phyloP scores from a whole-genome alignment of 2,888 invertebrate genomes.

The Apodemia hepburni region DNA sequence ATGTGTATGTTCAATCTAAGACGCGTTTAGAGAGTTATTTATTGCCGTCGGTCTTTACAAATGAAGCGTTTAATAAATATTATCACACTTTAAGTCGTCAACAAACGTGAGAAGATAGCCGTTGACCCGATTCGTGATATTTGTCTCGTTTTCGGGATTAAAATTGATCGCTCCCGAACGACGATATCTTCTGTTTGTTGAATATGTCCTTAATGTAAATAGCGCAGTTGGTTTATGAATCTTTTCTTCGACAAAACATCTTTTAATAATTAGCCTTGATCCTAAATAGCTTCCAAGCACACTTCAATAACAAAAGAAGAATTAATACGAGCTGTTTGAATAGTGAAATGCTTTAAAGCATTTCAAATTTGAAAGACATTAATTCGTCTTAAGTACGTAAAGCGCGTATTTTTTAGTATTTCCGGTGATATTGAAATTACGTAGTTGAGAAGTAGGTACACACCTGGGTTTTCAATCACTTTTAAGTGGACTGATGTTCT shows the following conservation, averaged over 20 bases:
- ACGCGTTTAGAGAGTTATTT: conserved; percentile 72
- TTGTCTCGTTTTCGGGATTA: conserved; percentile 75
- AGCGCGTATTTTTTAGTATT: conserved; percentile 51
- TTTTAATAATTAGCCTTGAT: conserved; percentile 65
- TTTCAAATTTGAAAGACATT: conserved; percentile 60
- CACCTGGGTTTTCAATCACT: conserved; percentile 23
- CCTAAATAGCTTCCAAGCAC: conserved; percentile 63
- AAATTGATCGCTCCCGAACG: conserved; percentile 64
- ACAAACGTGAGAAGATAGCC: conserved; percentile 78
- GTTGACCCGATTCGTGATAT: conserved; percentile 77
- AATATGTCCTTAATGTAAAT: conserved; percentile 67
- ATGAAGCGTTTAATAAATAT: conserved; percentile 36
- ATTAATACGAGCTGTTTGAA: conserved; percentile 2
- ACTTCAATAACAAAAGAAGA: conserved; percentile 68
- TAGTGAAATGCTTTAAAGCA: conserved; percentile 43
- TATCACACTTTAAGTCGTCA: conserved; percentile 72
- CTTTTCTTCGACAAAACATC: conserved; percentile 46
- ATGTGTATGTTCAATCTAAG: conserved; percentile 42
- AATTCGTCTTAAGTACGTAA: conserved; percentile 45
- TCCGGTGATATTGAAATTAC: conserved; percentile 48
- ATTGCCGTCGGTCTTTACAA: conserved; percentile 41
- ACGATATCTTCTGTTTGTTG: conserved; percentile 61
- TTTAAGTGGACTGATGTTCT: neutral
- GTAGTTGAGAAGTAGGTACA: conserved; percentile 18
- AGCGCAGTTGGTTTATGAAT: conserved; percentile 43